These are phyloP conservation scores for Eufriesea mexicana DNA, from an alignment of 1,140 invertebrate genomes.

Conservation along the genomic window DNA sequence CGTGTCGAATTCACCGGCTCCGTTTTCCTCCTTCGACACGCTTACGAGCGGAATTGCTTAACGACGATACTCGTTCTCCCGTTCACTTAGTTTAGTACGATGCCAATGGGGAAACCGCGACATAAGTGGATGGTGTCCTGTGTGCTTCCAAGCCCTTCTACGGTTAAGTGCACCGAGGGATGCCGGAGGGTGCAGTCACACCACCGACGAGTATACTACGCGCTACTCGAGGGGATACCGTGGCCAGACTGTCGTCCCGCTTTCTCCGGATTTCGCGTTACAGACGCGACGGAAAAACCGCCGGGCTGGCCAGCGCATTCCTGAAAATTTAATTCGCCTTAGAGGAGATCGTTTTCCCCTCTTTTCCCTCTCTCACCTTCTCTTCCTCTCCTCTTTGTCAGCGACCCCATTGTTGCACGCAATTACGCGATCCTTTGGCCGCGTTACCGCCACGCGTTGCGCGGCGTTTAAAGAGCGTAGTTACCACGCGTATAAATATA, in stretches of 20 bases:
- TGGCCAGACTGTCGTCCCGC: constrained; percentile 20
- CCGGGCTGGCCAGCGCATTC: background rate
- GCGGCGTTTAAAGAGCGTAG: background rate
- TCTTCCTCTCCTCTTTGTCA: background rate
- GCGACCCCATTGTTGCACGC: background rate
- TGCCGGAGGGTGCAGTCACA: constrained; percentile 65
- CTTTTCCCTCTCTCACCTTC: too few species aligned
- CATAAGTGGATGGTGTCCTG: constrained; percentile 71
- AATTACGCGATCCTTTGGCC: constrained; percentile 15
- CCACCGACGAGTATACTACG: constrained; percentile 51
- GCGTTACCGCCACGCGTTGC: background rate
- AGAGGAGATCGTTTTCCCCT: too few species aligned
- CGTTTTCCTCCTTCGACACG: constrained; percentile 54
- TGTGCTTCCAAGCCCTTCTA: constrained; percentile 64
- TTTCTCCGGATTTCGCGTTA: constrained; percentile 32
- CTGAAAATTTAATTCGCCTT: constrained; percentile 19
- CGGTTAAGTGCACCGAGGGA: constrained; percentile 66
- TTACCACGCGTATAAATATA: background rate
- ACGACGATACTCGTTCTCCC: constrained; percentile 70
- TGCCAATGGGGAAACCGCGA: constrained; percentile 71
- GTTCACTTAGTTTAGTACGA: constrained; percentile 72
- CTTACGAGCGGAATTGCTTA: constrained; percentile 68
- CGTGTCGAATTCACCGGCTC: constrained; percentile 60
- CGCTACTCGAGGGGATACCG: constrained; percentile 43
- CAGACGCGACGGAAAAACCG: background rate